Base-by-base conservation (phyloP, 1,140 invertebrate genomes). In the Dendrolimus punctatus region DNA sequence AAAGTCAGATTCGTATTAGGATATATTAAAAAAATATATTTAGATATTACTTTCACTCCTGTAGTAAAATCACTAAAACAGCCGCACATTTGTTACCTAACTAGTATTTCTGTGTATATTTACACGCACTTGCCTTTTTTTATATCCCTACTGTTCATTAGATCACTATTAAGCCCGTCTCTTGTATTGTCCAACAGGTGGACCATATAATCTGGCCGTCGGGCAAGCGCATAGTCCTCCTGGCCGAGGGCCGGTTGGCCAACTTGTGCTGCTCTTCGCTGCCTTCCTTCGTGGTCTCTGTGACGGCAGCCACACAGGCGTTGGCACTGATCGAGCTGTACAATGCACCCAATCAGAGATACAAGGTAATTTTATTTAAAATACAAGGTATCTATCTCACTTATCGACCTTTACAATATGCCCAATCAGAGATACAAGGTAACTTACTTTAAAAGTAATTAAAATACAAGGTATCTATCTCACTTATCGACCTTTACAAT, bases 131-230 rank as follows among this genome's bases (percentile, higher is more conserved):
- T 8, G 23, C 3, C 23, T 23, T 23, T 23, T 23, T 23, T 23
- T 2, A 23, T 23, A 1, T 23, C 23, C 23, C 3, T 23, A 23
- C 3, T 23, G 23, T 23, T 2, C 23, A 23, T 23, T 23, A 23
- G 23, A 23, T 23, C 23, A 23, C 23, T 23, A 23, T 23, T 1
- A 23, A 23, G 23, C 23, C 23, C 23, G 23, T 23, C 23, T 23
- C 23, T 23, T 23, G 23, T 23, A 23, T 8, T 46, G 6, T 8
- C 36, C 49, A 38, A 5, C 64, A 87, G 86, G 97, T 99, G 43
- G 97, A 99, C 84, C 97, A 99, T 85, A 95, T 99, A 59, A 97
- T 98, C 64, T 99, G 96, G 95, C 95, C 95, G 38, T 95, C 96
- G 85, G 95, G 95, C 53, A 98, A 96, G 89, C 91, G 92, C 65